These are phyloP conservation scores for Pseudomugil tenellus DNA, from an alignment of 2,797 vertebrate genomes.

Conservation along the genomic window DNA sequence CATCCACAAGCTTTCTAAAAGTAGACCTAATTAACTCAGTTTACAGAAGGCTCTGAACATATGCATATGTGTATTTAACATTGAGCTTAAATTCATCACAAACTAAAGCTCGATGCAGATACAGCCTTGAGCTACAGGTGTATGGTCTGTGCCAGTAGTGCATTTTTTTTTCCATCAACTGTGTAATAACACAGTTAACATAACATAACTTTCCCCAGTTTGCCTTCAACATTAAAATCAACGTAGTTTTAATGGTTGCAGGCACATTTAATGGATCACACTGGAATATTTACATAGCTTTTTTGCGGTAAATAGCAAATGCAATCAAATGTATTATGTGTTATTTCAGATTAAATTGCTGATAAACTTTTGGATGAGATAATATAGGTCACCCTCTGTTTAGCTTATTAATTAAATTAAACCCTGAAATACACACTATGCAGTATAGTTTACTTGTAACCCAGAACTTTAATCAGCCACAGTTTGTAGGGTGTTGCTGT, in stretches of 20 bases:
- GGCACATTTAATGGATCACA: background rate
- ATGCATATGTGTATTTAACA: background rate
- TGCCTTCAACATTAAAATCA: too few species aligned
- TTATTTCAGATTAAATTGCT: background rate
- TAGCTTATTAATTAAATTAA: constrained; percentile 10
- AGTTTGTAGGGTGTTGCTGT: too few species aligned
- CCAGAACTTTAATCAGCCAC: too few species aligned
- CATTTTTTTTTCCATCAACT: background rate
- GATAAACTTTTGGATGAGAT: background rate
- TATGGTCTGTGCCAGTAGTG: background rate
- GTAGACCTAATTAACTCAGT: too few species aligned
- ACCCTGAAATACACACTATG: background rate
- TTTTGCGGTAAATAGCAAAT: background rate
- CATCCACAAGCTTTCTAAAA: too few species aligned
- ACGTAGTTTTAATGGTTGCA: background rate
- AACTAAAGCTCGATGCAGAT: too few species aligned
- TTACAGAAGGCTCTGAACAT: too few species aligned
- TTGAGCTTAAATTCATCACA: too few species aligned
- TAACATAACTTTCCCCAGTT: background rate
- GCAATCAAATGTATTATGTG: background rate
- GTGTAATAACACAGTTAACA: background rate
- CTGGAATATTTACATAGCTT: background rate
- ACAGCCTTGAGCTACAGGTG: background rate
- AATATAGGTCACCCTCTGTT: background rate
- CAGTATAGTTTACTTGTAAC: background rate